Conservation (phyloP, 2,113 vertebrate species). For the Gambusia holbrooki region DNA sequence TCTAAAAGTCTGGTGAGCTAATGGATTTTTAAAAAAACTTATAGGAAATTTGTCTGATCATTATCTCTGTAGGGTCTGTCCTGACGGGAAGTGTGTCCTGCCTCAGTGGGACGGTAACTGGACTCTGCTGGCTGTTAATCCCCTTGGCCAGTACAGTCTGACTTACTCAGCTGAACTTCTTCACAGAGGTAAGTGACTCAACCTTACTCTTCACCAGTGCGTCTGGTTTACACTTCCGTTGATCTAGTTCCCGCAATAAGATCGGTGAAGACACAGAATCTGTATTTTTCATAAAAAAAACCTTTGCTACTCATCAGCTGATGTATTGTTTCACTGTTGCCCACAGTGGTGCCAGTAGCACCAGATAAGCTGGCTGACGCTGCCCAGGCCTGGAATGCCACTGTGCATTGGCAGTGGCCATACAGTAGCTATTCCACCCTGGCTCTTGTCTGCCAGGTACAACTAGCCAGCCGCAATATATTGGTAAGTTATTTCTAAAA, state of each 20-base stretch:
- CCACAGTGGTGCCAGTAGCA: slow-evolving; percentile 70
- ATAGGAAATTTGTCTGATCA: background rate
- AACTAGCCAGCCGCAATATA: slow-evolving; percentile 36
- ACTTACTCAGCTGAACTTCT: slow-evolving; percentile 68
- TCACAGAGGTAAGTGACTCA: slow-evolving; percentile 66
- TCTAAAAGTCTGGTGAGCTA: background rate
- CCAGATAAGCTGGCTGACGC: slow-evolving; percentile 31
- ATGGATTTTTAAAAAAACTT: background rate
- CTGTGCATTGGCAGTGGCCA: slow-evolving; percentile 74
- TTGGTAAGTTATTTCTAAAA: slow-evolving; percentile 55
- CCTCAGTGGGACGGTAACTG: slow-evolving; percentile 71
- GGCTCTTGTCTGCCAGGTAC: slow-evolving; percentile 73
- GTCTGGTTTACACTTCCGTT: background rate
- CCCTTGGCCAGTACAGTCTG: slow-evolving; percentile 67
- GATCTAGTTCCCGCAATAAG: background rate
- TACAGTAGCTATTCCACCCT: slow-evolving; percentile 56
- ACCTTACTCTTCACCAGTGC: background rate
- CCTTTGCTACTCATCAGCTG: background rate
- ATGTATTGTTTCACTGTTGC: slow-evolving; percentile 11
- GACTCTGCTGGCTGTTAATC: slow-evolving; percentile 76
- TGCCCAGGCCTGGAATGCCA: slow-evolving; percentile 63
- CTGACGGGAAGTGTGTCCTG: slow-evolving; percentile 10
- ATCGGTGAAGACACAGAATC: background rate
- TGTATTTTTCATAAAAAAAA: background rate
- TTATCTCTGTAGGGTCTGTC: slow-evolving; percentile 39